phyloP scores from a whole-genome alignment of 1,140 invertebrate species.

The Papilio helenus region DNA sequence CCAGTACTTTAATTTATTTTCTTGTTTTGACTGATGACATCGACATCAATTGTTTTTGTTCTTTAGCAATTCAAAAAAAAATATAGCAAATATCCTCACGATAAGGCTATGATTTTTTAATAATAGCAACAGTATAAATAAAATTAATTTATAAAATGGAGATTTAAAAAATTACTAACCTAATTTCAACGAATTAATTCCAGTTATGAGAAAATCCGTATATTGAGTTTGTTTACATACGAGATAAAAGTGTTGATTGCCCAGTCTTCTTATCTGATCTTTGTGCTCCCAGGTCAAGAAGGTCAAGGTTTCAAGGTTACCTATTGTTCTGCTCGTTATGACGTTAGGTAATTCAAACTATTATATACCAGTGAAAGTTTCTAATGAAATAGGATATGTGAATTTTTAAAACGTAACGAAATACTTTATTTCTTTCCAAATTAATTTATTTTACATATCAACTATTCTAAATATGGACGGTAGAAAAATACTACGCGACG shows the following conservation, averaged over 20 bases:
- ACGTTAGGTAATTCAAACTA: conserved; percentile 5
- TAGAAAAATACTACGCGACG: too few species aligned
- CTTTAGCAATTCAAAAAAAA: too few species aligned
- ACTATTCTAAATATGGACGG: too few species aligned
- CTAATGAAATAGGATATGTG: background rate
- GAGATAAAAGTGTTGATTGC: conserved; percentile 6
- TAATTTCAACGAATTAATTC: background rate
- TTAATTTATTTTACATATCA: too few species aligned
- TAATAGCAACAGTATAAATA: background rate
- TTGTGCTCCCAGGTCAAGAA: conserved; percentile 43
- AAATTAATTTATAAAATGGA: too few species aligned
- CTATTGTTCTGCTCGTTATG: conserved; percentile 47
- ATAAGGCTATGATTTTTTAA: background rate
- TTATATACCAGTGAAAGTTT: background rate
- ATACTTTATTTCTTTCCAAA: too few species aligned
- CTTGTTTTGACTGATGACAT: conserved; percentile 34
- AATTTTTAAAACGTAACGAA: background rate
- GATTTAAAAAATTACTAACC: too few species aligned
- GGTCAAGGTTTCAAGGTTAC: conserved; percentile 59
- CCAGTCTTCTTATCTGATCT: conserved; percentile 46
- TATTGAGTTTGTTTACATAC: conserved; percentile 1
- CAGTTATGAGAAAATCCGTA: background rate
- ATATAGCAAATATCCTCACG: too few species aligned
- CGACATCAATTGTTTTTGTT: background rate
- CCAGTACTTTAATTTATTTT: conserved; percentile 43